Conservation (phyloP, 2,797 vertebrate genomes). For the Petrocephalus schoutedeni region DNA sequence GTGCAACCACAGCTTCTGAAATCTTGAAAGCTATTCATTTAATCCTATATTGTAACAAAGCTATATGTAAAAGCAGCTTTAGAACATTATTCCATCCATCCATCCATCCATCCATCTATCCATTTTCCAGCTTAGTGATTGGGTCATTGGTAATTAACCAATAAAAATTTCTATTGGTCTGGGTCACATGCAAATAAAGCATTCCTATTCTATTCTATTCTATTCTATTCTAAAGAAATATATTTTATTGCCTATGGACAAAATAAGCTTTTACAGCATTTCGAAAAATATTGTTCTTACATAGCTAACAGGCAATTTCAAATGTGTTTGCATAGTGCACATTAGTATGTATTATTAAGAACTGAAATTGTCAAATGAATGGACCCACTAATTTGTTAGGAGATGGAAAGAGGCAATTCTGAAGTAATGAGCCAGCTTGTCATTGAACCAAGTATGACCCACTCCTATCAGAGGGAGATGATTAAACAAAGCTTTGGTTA, state of each 20-base stretch:
- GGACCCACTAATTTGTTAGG: neutral
- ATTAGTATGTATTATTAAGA: neutral
- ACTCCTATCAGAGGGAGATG: slow-evolving; percentile 41
- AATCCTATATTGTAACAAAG: neutral
- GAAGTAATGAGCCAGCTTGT: slow-evolving; percentile 39
- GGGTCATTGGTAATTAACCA: neutral
- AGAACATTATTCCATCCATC: neutral
- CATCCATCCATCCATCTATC: neutral
- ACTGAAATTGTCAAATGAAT: neutral
- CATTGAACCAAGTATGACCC: slow-evolving; percentile 35
- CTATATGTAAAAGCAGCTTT: neutral
- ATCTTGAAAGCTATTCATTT: neutral
- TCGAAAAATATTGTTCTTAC: slow-evolving; percentile 9
- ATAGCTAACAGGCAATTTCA: neutral
- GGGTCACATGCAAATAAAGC: neutral
- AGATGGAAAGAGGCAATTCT: slow-evolving; percentile 39
- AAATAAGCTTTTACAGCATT: neutral
- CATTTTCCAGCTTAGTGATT: neutral
- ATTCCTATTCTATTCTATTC: neutral
- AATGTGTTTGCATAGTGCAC: neutral
- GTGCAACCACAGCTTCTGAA: too few relatives aligned
- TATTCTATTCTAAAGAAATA: neutral
- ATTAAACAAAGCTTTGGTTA: slow-evolving; percentile 21
- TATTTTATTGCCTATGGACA: neutral
- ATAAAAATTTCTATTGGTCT: neutral